Conservation (phyloP, 2,888 invertebrate genomes). For the Drosophila affinis region DNA sequence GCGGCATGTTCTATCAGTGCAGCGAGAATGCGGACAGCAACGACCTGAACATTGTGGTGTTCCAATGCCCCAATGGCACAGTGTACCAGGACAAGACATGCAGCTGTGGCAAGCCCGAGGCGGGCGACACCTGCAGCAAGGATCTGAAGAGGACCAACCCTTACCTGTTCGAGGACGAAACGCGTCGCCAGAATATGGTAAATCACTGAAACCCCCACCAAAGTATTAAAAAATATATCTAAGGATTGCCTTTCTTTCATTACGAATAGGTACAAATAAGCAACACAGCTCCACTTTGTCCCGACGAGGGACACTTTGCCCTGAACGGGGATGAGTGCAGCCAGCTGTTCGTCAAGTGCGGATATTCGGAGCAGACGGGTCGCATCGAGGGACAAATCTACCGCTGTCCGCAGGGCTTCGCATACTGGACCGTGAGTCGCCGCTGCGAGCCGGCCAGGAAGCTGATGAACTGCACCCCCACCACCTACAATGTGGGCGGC, state of each 20-base stretch:
- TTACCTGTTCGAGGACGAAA: constrained; percentile 62
- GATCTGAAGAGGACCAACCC: constrained; percentile 55
- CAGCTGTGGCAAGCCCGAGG: constrained; percentile 88
- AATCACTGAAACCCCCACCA: constrained; percentile 13
- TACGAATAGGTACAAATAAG: constrained; percentile 87
- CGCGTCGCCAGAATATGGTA: constrained; percentile 75
- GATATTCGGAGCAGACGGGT: constrained; percentile 84
- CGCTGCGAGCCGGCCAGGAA: constrained; percentile 88
- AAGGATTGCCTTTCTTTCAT: constrained; percentile 45
- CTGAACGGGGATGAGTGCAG: constrained; percentile 89
- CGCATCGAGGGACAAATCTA: constrained; percentile 88
- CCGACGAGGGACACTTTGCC: constrained; percentile 88
- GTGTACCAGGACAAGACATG: constrained; percentile 89
- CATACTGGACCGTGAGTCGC: constrained; percentile 91
- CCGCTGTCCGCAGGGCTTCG: constrained; percentile 90
- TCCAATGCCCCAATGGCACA: constrained; percentile 91
- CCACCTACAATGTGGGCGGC: constrained; percentile 67
- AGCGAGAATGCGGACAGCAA: constrained; percentile 87
- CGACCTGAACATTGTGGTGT: constrained; percentile 89
- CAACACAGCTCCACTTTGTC: constrained; percentile 86
- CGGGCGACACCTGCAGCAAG: constrained; percentile 81
- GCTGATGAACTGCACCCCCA: constrained; percentile 86
- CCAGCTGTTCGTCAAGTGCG: constrained; percentile 89
- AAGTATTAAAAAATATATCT: too few relatives aligned
- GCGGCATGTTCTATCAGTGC: constrained; percentile 93